Evolutionary conservation across 2,888 invertebrate species (phyloP), one percentile per base, ranked within the genome.

Genomic region (Nephrotoma appendiculata): DNA sequence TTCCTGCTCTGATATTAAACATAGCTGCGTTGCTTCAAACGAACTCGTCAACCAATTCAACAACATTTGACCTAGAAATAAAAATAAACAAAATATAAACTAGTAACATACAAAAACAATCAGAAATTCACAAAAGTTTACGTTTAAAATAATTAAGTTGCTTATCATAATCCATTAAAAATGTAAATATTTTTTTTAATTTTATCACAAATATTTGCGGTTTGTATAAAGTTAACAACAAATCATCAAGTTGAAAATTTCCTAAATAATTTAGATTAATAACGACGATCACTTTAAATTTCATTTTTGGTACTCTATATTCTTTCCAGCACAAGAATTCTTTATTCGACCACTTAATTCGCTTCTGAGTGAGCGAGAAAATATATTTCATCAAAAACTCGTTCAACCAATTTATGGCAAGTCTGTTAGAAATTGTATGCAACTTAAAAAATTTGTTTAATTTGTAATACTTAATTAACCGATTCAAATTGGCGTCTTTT

Each of bases 11-110:
- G 94, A 91, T 19, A 71, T 9, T 11, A 31, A 31, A 71, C 71
- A 71, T 88, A 93, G 89, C 95, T 94, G 89, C 93, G 94, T 88
- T 94, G 94, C 88, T 96, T 96, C 90, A 87, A 91, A 88, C 86
- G 96, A 95, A 86, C 96, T 96, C 88, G 96, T 93, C 89, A 97
- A 94, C 97, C 98, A 98, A 91, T 97, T 97, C 89, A 98, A 93
- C 90, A 98, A 93, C 96, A 97, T 97, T 92, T 97, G 96, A 91
- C 98, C 98, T 98, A 57, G 57, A 86, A 86, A 86, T 15, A 15
- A 44, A 45, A 45, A 6, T 1, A 85, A 85, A 71, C 71, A 71
- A 71, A 57, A 57, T 57, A 57, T 15, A 15, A 57, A 57, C 19
- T 71, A 71, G 15, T 52, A 52, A 52, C 9, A 31, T 2, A 31